Percentiles rank a stretch among this genome's conserved stretches.
phyloP scores from a whole-genome alignment of 53 echinoderm and acorn worm species.

The Astropecten irregularis region DNA sequence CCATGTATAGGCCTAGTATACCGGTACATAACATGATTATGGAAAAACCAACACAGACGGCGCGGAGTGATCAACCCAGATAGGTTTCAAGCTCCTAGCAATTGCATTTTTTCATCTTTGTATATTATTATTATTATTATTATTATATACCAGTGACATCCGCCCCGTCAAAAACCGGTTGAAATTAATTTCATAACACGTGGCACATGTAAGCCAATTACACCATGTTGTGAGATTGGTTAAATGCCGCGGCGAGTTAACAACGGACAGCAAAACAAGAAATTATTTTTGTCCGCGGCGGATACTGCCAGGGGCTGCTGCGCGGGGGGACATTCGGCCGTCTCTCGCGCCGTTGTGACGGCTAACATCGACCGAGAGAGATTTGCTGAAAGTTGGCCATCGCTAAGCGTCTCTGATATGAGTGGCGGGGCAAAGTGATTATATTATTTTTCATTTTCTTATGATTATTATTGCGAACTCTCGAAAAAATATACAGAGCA shows the following conservation, averaged over 20 bases:
- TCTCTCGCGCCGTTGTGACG: no score
- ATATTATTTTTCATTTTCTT: no score
- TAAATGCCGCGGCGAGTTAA: constrained; percentile 16
- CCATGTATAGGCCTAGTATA: not conserved
- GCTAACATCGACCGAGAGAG: no score
- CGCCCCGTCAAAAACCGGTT: constrained; percentile 22
- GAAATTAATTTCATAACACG: constrained; percentile 56
- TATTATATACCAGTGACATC: constrained; percentile 1
- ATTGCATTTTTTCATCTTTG: constrained; percentile 6
- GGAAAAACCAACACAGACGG: constrained; percentile 12
- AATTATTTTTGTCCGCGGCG: no score
- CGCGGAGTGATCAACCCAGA: constrained; percentile 5
- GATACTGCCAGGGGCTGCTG: no score
- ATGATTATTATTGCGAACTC: no score
- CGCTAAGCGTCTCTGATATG: no score
- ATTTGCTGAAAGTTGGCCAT: no score
- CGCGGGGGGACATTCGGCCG: no score
- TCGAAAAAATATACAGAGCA: no score
- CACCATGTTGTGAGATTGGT: constrained; percentile 18
- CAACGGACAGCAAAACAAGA: not conserved
- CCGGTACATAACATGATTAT: not conserved
- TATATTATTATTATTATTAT: no score
- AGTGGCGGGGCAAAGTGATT: no score
- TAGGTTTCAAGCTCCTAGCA: constrained; percentile 23
- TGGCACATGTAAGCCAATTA: constrained; percentile 42